Base-by-base conservation (phyloP, 2,797 vertebrate species). In the Molossus molossus region DNA sequence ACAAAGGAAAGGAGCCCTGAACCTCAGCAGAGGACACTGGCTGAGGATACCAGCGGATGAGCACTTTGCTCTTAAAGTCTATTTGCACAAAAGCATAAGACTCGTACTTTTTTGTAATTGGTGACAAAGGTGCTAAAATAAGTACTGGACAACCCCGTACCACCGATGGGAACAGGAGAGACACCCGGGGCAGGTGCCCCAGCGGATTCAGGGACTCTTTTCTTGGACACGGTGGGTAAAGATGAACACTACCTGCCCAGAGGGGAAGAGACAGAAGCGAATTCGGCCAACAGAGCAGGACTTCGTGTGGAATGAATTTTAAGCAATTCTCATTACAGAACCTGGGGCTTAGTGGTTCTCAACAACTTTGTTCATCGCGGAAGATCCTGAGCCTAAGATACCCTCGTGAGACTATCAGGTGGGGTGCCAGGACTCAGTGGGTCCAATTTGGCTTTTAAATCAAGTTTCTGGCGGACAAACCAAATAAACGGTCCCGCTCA, bases 401-500 rank as follows among this genome's bases (percentile, higher is more conserved):
- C n/a, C 62, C 18, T n/a, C 60, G 64, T 76, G 33, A 37, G 65
- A 77, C 10, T 75, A 64, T 37, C 7, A 50, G 5, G 23, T 7
- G 10, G 29, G 15, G 21, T 25, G n/a, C 82, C 82, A 89, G 77
- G 62, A 94, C 9, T 70, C 53, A 27, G 17, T 14, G 60, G 45
- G 65, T 92, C 82, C 27, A 6, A n/a, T 75, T 27, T 86, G 86
- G 70, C 88, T 96, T 97, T 91, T 79, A 94, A 86, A 90, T 72
- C 62, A 87, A 75, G 83, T 95, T 77, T 93, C 62, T 87, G 72
- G 62, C 53, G 20, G 80, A 84, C n/a, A 87, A 95, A 87, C 55
- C 69, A 88, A 94, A 96, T 60, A 90, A 92, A 92, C 37, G 60
- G 83, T 17, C 53, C 76, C 67, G 53, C 58, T 94, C 89, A 60